Conservation (phyloP, 2,888 invertebrate genomes). For the Arge pagana region DNA sequence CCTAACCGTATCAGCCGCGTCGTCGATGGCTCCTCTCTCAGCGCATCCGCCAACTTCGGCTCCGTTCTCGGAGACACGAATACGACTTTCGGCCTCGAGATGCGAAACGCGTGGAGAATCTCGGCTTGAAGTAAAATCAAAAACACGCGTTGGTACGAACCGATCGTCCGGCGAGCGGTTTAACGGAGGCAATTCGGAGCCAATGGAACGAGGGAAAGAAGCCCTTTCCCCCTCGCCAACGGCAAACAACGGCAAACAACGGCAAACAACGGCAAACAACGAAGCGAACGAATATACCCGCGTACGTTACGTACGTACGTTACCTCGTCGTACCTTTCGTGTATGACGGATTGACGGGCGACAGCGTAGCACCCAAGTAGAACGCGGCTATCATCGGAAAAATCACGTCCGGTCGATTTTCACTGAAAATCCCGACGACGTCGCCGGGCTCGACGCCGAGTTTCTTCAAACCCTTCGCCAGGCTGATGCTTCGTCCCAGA, state of each 20-base stretch:
- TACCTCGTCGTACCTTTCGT: too few relatives aligned
- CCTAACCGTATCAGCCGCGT: conserved; percentile 38
- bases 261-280: too few relatives aligned
- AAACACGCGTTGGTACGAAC: background rate
- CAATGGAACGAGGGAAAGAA: background rate
- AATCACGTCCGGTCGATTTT: conserved; percentile 36
- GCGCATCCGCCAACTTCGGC: conserved; percentile 24
- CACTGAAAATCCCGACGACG: conserved; percentile 34
- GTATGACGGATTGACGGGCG: conserved; percentile 45
- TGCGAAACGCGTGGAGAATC: conserved; percentile 32
- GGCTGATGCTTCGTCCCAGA: conserved; percentile 33
- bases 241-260: too few relatives aligned
- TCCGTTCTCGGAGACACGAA: conserved; percentile 38
- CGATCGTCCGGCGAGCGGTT: too few relatives aligned
- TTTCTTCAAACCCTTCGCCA: conserved; percentile 31
- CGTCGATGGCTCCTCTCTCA: conserved; percentile 29
- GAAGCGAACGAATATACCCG: too few relatives aligned
- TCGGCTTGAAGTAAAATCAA: conserved; percentile 39
- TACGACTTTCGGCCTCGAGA: conserved; percentile 39
- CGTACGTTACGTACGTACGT: too few relatives aligned
- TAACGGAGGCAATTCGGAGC: too few relatives aligned
- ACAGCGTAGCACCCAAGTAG: conserved; percentile 39
- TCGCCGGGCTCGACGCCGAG: conserved; percentile 36
- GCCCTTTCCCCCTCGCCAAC: too few relatives aligned
- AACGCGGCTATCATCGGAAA: conserved; percentile 38